phyloP scores from a whole-genome alignment of 1,140 invertebrate species.

The Drosophila melanica region DNA sequence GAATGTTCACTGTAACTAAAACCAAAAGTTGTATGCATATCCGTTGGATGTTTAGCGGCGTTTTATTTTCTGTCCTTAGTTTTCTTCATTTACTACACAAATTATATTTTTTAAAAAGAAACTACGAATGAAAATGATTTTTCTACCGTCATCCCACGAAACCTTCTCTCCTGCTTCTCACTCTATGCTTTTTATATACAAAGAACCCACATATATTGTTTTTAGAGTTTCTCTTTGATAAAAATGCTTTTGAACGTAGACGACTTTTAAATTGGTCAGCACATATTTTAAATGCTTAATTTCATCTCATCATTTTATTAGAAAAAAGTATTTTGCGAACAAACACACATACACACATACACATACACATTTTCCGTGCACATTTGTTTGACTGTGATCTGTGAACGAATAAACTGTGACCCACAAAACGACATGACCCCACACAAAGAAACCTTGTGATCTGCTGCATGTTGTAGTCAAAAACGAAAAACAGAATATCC shows the following conservation, averaged over 20 bases:
- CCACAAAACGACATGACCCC: background rate
- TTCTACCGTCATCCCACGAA: background rate
- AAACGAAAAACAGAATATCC: slow-evolving; percentile 27
- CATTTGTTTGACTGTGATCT: slow-evolving; percentile 24
- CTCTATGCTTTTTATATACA: slow-evolving; percentile 13
- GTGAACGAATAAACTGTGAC: slow-evolving; percentile 19
- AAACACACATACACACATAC: background rate
- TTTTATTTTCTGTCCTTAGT: background rate
- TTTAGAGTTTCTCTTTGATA: background rate
- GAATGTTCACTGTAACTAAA: slow-evolving; percentile 12
- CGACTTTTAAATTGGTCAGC: slow-evolving; percentile 5
- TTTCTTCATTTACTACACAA: background rate
- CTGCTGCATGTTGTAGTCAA: slow-evolving; percentile 69
- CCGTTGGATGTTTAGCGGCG: background rate
- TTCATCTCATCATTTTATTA: slow-evolving; percentile 8
- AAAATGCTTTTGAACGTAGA: slow-evolving; percentile 18
- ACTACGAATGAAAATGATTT: background rate
- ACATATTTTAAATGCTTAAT: background rate
- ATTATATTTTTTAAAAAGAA: background rate
- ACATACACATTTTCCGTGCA: slow-evolving; percentile 9
- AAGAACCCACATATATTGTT: background rate
- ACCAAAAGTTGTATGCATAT: slow-evolving; percentile 2
- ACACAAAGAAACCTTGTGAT: slow-evolving; percentile 16
- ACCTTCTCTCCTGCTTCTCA: background rate
- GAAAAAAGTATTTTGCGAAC: background rate